Evolutionary conservation across 2,888 invertebrate species (phyloP).

Genomic region (Spisula solida): DNA sequence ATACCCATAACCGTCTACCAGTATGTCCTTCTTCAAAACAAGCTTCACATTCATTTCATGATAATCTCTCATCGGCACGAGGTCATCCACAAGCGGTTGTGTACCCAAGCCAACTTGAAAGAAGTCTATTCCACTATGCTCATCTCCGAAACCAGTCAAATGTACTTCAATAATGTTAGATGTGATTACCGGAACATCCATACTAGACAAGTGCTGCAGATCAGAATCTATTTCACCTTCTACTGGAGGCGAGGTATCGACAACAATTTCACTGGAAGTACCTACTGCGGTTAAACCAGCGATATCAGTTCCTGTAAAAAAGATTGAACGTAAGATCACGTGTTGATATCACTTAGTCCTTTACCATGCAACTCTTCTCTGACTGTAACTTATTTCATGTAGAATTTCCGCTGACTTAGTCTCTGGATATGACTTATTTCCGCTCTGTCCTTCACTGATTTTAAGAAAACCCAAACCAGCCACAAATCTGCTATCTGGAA

Average conservation of each 20-base stretch:
- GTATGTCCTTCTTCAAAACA: not conserved
- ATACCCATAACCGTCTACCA: slow-evolving; percentile 35
- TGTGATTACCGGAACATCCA: not conserved
- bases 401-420: too few species aligned
- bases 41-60: not conserved
- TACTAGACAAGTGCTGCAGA: not conserved
- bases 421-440: too few species aligned
- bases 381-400: too few species aligned
- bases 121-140: slow-evolving; percentile 51
- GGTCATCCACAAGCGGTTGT: not conserved
- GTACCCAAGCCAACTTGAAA: slow-evolving; percentile 41
- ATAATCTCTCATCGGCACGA: not conserved
- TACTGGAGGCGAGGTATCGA: slow-evolving; percentile 46
- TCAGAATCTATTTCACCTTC: slow-evolving; percentile 19
- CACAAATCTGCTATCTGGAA: too few species aligned
- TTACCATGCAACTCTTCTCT: too few species aligned
- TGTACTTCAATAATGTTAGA: not conserved
- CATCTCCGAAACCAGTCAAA: slow-evolving; percentile 38
- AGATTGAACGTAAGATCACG: too few species aligned
- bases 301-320: slow-evolving; percentile 29
- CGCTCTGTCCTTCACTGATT: too few species aligned
- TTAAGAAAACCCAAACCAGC: too few species aligned
- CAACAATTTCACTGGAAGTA: slow-evolving; percentile 18
- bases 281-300: slow-evolving; percentile 24
- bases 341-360: too few species aligned